Evolutionary conservation across 2,797 vertebrate genomes (phyloP).

Genomic region (Lagorchestes hirsutus): DNA sequence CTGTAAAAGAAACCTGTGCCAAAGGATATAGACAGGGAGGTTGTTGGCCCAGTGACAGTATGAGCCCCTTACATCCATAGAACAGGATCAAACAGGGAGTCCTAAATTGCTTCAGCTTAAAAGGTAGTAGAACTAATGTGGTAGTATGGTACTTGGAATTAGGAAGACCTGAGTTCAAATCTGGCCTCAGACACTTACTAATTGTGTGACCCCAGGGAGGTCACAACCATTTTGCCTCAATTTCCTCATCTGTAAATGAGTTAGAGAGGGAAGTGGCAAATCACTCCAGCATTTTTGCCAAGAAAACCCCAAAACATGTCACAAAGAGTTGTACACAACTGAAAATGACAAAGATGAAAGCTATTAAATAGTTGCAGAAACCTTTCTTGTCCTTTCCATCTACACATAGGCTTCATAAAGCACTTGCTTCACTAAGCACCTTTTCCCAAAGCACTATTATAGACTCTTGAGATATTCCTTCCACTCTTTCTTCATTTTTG

Average conservation of each 20-base stretch:
- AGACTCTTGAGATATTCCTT: neutral
- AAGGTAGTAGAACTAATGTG: neutral
- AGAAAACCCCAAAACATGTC: too few species aligned
- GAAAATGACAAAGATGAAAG: too few species aligned
- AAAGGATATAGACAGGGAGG: neutral
- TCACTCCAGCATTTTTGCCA: neutral
- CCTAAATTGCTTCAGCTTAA: neutral
- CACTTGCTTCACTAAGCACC: neutral
- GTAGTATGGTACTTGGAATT: neutral
- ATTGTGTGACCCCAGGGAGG: neutral
- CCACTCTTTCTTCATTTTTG: neutral
- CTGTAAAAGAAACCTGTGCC: neutral
- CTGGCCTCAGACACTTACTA: neutral
- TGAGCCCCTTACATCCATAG: neutral
- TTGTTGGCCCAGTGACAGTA: neutral
- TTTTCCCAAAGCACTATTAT: neutral
- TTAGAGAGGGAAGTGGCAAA: neutral
- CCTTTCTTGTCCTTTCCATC: neutral
- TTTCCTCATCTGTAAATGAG: neutral
- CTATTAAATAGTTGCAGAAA: neutral
- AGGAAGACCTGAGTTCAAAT: neutral
- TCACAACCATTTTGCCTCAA: neutral
- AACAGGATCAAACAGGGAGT: neutral
- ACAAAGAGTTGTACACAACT: neutral
- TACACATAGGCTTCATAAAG: neutral